Evolutionary conservation across 2,888 invertebrate species (phyloP).

Genomic region (Creontiades dilutus): DNA sequence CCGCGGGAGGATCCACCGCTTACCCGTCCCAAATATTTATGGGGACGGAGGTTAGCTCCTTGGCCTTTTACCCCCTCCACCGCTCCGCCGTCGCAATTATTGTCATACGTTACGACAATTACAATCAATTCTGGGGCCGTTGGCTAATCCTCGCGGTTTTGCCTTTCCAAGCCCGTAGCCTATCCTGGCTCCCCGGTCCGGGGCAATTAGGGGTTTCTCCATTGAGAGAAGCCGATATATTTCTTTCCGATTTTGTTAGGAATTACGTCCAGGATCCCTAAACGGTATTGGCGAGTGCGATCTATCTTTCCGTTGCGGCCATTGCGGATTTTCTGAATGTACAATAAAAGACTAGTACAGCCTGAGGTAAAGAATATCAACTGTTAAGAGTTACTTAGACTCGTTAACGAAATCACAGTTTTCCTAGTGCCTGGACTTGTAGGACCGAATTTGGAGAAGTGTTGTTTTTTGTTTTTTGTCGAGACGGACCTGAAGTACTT

Average conservation of each 20-base stretch:
- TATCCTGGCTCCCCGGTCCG: background rate
- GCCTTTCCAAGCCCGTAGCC: slow-evolving; percentile 27
- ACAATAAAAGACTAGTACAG: too few species aligned
- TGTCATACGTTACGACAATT: slow-evolving; percentile 69
- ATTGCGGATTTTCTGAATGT: too few species aligned
- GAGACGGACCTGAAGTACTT: too few species aligned
- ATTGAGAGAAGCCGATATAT: slow-evolving; percentile 48
- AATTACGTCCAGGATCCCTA: slow-evolving; percentile 7
- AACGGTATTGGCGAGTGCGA: too few species aligned
- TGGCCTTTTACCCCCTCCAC: slow-evolving; percentile 46
- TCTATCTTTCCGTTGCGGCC: too few species aligned
- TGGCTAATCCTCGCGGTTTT: slow-evolving; percentile 32
- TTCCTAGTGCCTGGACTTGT: too few species aligned
- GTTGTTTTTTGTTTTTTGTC: too few species aligned
- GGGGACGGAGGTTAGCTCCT: slow-evolving; percentile 54
- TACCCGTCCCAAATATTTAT: slow-evolving; percentile 55
- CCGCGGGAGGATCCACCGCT: slow-evolving; percentile 54
- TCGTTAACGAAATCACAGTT: too few species aligned
- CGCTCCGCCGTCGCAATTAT: slow-evolving; percentile 47
- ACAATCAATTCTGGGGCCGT: slow-evolving; percentile 62
- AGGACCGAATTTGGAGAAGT: too few species aligned
- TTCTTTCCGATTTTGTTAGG: slow-evolving; percentile 60
- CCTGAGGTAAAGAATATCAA: too few species aligned
- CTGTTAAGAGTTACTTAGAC: too few species aligned
- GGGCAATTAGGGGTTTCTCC: slow-evolving; percentile 23